Evolutionary conservation across 2,797 vertebrate species (phyloP), one percentile per base, ranked within the genome.

Genomic region (Lophius americanus): DNA sequence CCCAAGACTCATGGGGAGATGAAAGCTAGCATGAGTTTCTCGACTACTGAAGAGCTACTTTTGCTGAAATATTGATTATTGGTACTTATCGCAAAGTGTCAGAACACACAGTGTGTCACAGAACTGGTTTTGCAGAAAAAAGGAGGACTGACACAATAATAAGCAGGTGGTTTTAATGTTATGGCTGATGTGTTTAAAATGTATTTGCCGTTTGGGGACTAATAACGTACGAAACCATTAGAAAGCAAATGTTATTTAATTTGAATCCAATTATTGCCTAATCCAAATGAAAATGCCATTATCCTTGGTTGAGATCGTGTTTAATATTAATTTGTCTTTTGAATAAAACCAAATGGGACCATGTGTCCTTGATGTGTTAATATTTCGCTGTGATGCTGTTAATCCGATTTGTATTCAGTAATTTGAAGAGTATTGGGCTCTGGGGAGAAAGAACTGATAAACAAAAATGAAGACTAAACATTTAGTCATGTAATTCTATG

Each of bases 331-430:
- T 64, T 64, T 48, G 42, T 51, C n/a, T 36, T 4, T 58, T 49
- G 13, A 52, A 57, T 56, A 52, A 71, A 66, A 60, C 36, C n/a
- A 52, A 49, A 68, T 53, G 47, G 14, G 38, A 52, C 14, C 36
- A 6, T 59, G 11, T 36, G 41, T 61, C 37, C 3, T 50, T 38
- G 50, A 9, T 41, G 36, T 13, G 5, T 3, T 38, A 39, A 60
- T 41, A 41, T 33, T 38, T 46, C 51, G 12, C n/a, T 55, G 36
- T 59, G 35, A 51, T 7, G 7, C 33, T 12, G 7, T 54, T 35
- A 43, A 56, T 60, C 43, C 36, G 23, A 42, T 8, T 35, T 63
- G 44, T 14, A 36, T 42, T 56, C 32, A 33, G 10, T 51, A 7
- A 23, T 61, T 60, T 12, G 37, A 23, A 37, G 32, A 51, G 13